A percentile compares a stretch with the other conserved stretches of the same genome.
phyloP scores from a whole-genome alignment of 2,888 invertebrate species.

The Cerastis rubricosa region DNA sequence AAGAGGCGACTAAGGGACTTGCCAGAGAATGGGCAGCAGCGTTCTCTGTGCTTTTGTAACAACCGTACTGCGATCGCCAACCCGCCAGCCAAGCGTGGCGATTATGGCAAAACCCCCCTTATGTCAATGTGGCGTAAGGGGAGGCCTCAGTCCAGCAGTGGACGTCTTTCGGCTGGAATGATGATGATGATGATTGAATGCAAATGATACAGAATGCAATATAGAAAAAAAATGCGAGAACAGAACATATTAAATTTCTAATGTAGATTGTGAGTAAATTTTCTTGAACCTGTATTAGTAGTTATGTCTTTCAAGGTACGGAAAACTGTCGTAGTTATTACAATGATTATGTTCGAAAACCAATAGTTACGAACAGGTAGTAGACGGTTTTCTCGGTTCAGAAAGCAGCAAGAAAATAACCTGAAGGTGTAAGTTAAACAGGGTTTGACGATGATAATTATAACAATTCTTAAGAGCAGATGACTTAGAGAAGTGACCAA shows the following conservation, averaged over 20 bases:
- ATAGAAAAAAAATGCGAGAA: no score
- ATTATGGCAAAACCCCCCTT: no score
- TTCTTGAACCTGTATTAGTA: background rate
- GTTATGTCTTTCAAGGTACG: background rate
- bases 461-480: background rate
- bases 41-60: no score
- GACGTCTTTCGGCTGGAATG: no score
- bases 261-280: background rate
- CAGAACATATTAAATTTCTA: background rate
- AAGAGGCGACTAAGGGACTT: no score
- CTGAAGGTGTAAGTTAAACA: background rate
- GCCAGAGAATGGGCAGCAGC: no score
- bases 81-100: no score
- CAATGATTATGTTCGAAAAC: slow-evolving; percentile 37
- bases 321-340: slow-evolving; percentile 23
- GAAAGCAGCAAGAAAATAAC: slow-evolving; percentile 26
- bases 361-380: slow-evolving; percentile 27
- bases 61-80: no score
- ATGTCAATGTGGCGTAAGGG: no score
- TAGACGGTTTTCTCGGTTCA: slow-evolving; percentile 20
- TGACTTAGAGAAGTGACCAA: background rate
- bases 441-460: background rate
- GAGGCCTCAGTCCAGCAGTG: no score
- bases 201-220: no score
- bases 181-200: no score